phyloP scores from a whole-genome alignment of 1,140 invertebrate genomes.

The Cardiocondyla obscurior region DNA sequence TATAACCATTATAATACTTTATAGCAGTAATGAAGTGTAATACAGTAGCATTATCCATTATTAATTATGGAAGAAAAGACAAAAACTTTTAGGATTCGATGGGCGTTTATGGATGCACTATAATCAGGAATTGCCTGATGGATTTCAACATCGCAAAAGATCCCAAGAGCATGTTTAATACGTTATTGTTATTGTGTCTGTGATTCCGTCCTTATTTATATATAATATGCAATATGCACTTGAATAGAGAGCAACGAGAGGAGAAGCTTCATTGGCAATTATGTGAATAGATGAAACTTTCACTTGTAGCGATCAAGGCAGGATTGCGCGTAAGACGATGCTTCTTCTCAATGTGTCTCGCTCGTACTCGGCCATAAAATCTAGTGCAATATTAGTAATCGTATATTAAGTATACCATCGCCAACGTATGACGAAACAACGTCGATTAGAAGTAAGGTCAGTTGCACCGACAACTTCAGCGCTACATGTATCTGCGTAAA shows the following conservation, averaged over 20 bases:
- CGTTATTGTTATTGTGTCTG: slow-evolving; percentile 43
- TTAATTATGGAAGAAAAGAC: slow-evolving; percentile 27
- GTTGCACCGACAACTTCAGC: slow-evolving; percentile 6
- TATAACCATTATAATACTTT: slow-evolving; percentile 21
- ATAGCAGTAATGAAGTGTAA: slow-evolving; percentile 5
- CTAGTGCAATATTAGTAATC: slow-evolving; percentile 54
- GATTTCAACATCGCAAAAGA: not conserved
- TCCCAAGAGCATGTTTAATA: slow-evolving; percentile 26
- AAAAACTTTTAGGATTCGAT: slow-evolving; percentile 17
- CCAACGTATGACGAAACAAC: slow-evolving; percentile 3
- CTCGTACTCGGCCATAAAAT: slow-evolving; percentile 45
- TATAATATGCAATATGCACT: slow-evolving; percentile 3
- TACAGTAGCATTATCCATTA: not conserved
- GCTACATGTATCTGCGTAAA: not conserved
- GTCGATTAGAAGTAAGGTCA: slow-evolving; percentile 12
- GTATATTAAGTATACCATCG: slow-evolving; percentile 26
- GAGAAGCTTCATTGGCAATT: slow-evolving; percentile 25
- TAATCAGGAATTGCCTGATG: slow-evolving; percentile 1
- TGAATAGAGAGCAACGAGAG: slow-evolving; percentile 18
- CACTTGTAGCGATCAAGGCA: not conserved
- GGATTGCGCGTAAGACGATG: not conserved
- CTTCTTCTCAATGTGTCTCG: slow-evolving; percentile 31
- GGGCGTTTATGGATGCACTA: not conserved
- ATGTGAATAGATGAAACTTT: not conserved
- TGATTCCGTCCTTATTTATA: slow-evolving; percentile 50